These are phyloP conservation scores for Sapajus apella DNA, from an alignment of 2,113 vertebrate genomes.

Conservation along the genomic window DNA sequence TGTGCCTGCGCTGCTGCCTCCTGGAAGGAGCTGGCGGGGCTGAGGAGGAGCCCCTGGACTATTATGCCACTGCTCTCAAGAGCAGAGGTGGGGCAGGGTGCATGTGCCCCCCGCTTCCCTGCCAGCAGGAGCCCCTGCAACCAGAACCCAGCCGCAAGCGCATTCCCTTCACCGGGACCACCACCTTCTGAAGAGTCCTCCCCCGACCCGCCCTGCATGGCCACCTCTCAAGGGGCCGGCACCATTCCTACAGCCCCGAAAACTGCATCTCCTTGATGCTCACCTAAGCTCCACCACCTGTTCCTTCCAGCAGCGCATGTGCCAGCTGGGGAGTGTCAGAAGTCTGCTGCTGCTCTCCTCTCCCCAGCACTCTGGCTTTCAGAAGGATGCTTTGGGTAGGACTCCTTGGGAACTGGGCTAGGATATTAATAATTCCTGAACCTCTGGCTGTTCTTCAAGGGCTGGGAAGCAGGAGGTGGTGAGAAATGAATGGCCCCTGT, in stretches of 20 bases:
- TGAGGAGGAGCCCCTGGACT: constrained; percentile 84
- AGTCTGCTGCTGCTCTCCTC: not conserved
- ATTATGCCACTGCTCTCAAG: constrained; percentile 71
- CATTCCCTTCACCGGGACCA: constrained; percentile 76
- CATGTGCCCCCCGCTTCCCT: constrained; percentile 75
- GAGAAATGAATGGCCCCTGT: not conserved
- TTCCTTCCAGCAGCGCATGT: not conserved
- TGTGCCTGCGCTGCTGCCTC: constrained; percentile 75
- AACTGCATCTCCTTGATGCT: not conserved
- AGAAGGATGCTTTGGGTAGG: not conserved
- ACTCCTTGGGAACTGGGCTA: not conserved
- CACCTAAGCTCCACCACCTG: not conserved
- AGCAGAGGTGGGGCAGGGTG: constrained; percentile 74
- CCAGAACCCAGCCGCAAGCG: constrained; percentile 77
- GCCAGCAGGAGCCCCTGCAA: constrained; percentile 76
- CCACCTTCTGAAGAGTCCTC: constrained; percentile 74
- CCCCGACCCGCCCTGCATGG: accelerated
- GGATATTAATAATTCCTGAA: not conserved
- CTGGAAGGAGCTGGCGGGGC: constrained; percentile 21
- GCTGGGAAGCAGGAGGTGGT: not conserved
- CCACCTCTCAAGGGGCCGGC: not conserved
- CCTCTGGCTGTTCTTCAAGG: not conserved
- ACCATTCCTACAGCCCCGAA: accelerated
- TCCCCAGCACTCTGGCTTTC: not conserved
- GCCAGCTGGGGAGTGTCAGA: too few relatives aligned